phyloP scores from a whole-genome alignment of 2,797 vertebrate genomes.

The Pantherophis vulpinus region DNA sequence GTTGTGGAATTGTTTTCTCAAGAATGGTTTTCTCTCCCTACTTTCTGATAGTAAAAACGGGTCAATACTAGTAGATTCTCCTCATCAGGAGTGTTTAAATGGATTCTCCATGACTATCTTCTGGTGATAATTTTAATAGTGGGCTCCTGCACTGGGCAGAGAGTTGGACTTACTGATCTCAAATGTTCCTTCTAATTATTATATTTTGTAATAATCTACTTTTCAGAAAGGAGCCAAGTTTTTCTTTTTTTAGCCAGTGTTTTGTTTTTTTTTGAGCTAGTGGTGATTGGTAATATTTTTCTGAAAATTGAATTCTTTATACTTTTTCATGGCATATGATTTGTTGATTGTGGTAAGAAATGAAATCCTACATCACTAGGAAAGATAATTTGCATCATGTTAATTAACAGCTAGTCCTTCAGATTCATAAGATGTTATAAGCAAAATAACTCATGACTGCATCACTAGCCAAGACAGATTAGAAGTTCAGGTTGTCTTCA shows the following conservation, averaged over 20 bases:
- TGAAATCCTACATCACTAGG: not conserved
- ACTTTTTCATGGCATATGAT: not conserved
- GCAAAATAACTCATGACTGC: not conserved
- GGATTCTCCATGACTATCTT: not conserved
- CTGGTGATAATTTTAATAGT: not conserved
- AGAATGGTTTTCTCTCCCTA: not conserved
- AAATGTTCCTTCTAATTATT: not conserved
- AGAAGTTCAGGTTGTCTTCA: not conserved
- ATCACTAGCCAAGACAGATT: not conserved
- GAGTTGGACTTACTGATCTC: not conserved
- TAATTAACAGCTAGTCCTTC: not conserved
- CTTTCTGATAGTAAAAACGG: not conserved
- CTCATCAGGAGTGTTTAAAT: not conserved
- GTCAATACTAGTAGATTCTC: not conserved
- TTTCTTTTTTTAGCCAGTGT: not conserved
- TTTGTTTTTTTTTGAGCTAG: not conserved
- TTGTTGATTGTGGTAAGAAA: not conserved
- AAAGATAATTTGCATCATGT: not conserved
- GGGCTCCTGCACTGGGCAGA: not conserved
- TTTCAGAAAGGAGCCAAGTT: not conserved
- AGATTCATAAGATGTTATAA: not conserved
- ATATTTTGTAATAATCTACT: not conserved
- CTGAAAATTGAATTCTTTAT: not conserved
- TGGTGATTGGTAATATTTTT: not conserved
- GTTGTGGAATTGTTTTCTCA: not conserved